phyloP scores from a whole-genome alignment of 2,888 invertebrate species.

The Nephrotoma appendiculata region DNA sequence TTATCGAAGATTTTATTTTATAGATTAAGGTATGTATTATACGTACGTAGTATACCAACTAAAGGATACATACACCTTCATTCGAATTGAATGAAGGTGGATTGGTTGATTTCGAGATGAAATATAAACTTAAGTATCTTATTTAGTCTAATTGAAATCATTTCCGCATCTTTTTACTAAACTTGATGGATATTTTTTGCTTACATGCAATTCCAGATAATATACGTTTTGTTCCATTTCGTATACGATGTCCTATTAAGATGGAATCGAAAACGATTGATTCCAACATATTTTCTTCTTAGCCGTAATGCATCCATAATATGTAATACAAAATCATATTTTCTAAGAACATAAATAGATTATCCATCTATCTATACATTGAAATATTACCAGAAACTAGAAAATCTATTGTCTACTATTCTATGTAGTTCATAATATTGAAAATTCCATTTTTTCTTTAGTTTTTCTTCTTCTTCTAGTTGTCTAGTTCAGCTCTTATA shows the following conservation, averaged over 20 bases:
- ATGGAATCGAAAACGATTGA: not conserved
- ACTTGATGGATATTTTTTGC: not conserved
- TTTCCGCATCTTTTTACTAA: not conserved
- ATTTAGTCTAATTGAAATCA: not conserved
- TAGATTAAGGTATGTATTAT: not conserved
- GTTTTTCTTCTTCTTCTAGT: not conserved
- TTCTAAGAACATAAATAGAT: not conserved
- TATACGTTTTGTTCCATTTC: not conserved
- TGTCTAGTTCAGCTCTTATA: not conserved
- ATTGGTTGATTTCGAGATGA: not conserved
- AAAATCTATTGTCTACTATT: not conserved
- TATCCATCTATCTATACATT: not conserved
- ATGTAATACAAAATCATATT: not conserved
- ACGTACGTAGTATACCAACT: not conserved
- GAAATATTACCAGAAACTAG: not conserved
- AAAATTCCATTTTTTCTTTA: not conserved
- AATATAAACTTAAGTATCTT: not conserved
- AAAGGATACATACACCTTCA: not conserved
- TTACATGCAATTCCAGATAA: not conserved
- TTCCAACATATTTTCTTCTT: not conserved
- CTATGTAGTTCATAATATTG: not conserved
- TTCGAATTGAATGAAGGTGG: not conserved
- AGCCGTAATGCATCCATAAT: not conserved
- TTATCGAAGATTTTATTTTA: not conserved
- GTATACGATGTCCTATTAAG: not conserved